Evolutionary conservation across 1,140 invertebrate species (phyloP), one percentile per base, ranked within the genome.

Genomic region (Scylla paramamosain): DNA sequence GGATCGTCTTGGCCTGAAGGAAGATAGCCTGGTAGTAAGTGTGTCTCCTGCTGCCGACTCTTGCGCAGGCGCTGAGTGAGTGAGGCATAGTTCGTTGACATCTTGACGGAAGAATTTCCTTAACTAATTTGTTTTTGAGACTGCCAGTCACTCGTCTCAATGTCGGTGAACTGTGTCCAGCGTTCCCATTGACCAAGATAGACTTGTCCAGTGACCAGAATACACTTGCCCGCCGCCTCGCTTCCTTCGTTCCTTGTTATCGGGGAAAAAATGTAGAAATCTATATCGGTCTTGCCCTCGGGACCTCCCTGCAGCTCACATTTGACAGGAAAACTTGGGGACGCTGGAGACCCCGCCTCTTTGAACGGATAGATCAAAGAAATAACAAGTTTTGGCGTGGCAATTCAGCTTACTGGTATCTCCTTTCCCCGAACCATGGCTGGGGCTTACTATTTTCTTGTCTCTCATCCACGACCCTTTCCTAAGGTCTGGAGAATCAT

Each of bases 401-500:
- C 67, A 77, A 77, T 77, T 77, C 67, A 7, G 67, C 67, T 25
- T 77, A 77, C 20, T 77, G 25, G 67, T 77, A 77, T 77, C 67
- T 77, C 67, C 20, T 77, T 77, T 12, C 67, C 67, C n/a, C 67
- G 67, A 77, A n/a, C 67, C 67, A n/a, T 8, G 67, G 20, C 16
- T 77, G 67, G 25, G 25, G 48, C 59, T 59, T 92, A 67, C 59
- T 29, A 67, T 29, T 67, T 92, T 92, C n/a, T 59, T 28, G 39
- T 59, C 59, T 67, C 28, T 28, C 59, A 92, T 29, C 32, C 31
- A 67, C 25, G 45, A 31, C 59, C 90, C 32, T 77, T 67, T 59
- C n/a, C 48, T 16, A 67, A 77, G 90, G 28, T 59, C 28, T 28
- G 4, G n/a, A n/a, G 59, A 92, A 92, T 92, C 48, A 92, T 92